Base-by-base conservation (phyloP, 1,140 invertebrate species). In the Stegodyphus mimosarum region DNA sequence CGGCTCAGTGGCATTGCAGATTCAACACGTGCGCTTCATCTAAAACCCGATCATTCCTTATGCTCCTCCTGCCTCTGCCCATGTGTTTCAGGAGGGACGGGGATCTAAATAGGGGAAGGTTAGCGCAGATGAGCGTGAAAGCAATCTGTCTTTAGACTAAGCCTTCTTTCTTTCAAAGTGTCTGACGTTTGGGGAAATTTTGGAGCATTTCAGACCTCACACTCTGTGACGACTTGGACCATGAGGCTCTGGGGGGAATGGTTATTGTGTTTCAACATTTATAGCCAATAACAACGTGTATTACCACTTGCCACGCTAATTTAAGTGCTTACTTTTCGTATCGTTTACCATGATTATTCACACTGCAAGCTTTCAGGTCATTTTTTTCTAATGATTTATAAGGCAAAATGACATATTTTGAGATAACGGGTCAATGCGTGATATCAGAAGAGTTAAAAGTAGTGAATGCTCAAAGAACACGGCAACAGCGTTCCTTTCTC, bases 161-260 rank as follows among this genome's bases (percentile, higher is more conserved):
- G 77, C 77, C 67, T 73, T 64, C 70, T 73, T 72, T 81, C 70
- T 73, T 81, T 73, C 70, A 53, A 50, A 50, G 53, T 71, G 9
- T 52, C 67, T 10, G 55, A 18, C 53, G 63, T 49, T 13, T 71
- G 55, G 78, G 13, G 13, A 13, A 81, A 73, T 72, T 81, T 81
- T 48, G 48, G 48, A 60, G 63, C 53, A 60, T 81, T 81, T 80
- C 53, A 72, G 79, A 81, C 79, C 76, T 69, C 76, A 78, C 76
- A 78, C 76, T 64, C 76, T 53, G 76, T 74, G 6, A 74, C 5
- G 7, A 17, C 15, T 55, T 74, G 52, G 55, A 9, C 15, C 15
- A 15, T 60, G 55, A 5, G 15, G 55, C 55, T 33, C 33, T 33
- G 33, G 3, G 33, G 33, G 33, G 3, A 33, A 33, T 33, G 33